Evolutionary conservation across 2,113 vertebrate genomes (phyloP), one percentile per base, ranked within the genome.

Genomic region (Todiramphus saurophagus): DNA sequence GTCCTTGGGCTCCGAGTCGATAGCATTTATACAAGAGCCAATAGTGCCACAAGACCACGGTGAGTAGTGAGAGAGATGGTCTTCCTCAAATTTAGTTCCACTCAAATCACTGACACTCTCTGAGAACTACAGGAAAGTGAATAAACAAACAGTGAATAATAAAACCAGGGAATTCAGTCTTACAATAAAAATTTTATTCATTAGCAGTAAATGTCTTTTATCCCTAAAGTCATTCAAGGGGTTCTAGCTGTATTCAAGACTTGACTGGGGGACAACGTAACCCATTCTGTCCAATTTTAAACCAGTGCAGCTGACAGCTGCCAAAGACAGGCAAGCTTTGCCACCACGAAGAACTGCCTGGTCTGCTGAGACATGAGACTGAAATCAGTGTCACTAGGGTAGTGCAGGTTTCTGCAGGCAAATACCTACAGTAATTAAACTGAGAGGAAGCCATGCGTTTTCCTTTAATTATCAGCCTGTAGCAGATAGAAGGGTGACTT

Each of bases 1-100:
- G 69, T 98, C 98, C 92, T 98, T 98, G 70, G 98, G 98, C 90
- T 99, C 99, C 3, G 99, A 98, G 96, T 99, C 99, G 37, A 99
- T 98, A 66, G 98, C 98, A 93, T 98, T 98, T 97, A 99, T 98
- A 97, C 98, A 99, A 82, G 98, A 98, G 89, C 98, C 98, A 90
- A 99, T 99, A 90, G 99, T 98, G 56, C 98, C 98, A 93, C 99
- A 99, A 94, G 99, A 99, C 99, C 99, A 99, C 15, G 99, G 99
- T 28, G 99, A 99, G 95, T 99, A 99, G 97, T 99, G 99, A 64
- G 98, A 98, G 84, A 99, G 98, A 95, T 98, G 98, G 87, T 99
- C 98, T 33, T 98, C 98, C 96, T 99, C 98, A 97, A 98, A 99
- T 95, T 99, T 98, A 98, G 99, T 98, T 87, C 98, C 98, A 93